Evolutionary conservation across 2,888 invertebrate genomes (phyloP), one percentile per base, ranked within the genome.

Genomic region (Melanotus villosus): DNA sequence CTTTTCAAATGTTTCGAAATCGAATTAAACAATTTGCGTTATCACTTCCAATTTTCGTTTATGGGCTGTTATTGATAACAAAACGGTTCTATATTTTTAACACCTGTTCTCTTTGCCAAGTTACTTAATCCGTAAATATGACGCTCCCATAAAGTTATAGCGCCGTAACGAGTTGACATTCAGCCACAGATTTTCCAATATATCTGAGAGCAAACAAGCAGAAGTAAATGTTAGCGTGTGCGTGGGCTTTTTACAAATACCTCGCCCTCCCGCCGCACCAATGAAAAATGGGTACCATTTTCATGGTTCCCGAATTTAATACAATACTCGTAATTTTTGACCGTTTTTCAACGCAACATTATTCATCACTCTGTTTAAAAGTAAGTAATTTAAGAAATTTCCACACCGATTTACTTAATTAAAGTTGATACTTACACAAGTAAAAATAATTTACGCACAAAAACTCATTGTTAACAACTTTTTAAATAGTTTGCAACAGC

Each of bases 101-200:
- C 54, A 19, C 34, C 18, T 14, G 12, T 32, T 54, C 18, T 16
- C 6, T 34, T 54, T 16, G 10, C 6, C 18, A 14, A 38, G n/a
- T 36, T 56, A 56, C 38, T 36, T 56, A 18, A 18, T 36, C 23
- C 36, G 23, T 38, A 38, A 52, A 56, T 36, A 10, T 23, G 18
- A 18, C 21, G 36, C 23, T 19, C 56, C 36, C 18, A 52, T 52
- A 30, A 52, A 64, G 43, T 64, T 56, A 56, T 62, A 30, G 62
- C 50, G n/a, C 45, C 36, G 38, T 38, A 62, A 62, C 47, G 21
- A 50, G 58, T 34, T 65, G 58, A 45, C 65, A 57, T 65, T 65
- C 32, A 65, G 43, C 52, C 47, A 65, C 57, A 58, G 52, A 58
- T 57, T 57, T 65, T 58, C 41, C 58, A 65, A 58, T 65, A 65